Evolutionary conservation across 1,140 invertebrate species (phyloP).

Genomic region (Drosophila chauvacae): DNA sequence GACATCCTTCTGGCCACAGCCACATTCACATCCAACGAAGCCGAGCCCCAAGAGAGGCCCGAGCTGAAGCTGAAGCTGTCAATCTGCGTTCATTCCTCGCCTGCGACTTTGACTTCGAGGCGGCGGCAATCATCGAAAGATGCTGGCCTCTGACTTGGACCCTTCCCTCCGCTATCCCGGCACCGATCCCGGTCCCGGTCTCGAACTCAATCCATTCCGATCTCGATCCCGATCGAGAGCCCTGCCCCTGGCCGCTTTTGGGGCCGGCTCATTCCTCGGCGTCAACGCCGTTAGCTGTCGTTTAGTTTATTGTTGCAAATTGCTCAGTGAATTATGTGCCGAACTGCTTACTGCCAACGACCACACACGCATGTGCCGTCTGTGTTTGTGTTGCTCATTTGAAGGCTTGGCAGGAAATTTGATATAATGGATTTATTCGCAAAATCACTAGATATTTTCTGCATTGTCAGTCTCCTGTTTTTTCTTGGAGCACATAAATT

Average conservation of each 20-base stretch:
- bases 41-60: constrained; percentile 21
- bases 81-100: constrained; percentile 69
- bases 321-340: constrained; percentile 80
- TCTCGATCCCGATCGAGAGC: constrained; percentile 18
- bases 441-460: constrained; percentile 44
- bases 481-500: constrained; percentile 2
- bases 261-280: constrained; percentile 70
- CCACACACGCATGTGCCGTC: constrained; percentile 54
- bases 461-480: constrained; percentile 22
- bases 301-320: constrained; percentile 82
- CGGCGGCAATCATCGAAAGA: constrained; percentile 57
- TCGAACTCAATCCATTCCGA: constrained; percentile 10
- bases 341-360: constrained; percentile 78
- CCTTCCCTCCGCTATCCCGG: neutral
- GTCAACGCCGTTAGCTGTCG: constrained; percentile 81
- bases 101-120: constrained; percentile 41
- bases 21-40: constrained; percentile 4
- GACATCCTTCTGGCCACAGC: constrained; percentile 32
- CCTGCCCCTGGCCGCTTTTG: constrained; percentile 24
- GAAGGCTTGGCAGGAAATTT: constrained; percentile 70
- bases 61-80: constrained; percentile 47
- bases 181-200: neutral
- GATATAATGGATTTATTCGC: constrained; percentile 73
- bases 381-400: constrained; percentile 25
- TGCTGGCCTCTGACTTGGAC: constrained; percentile 44